A percentile compares a stretch with the other conserved stretches of the same genome.
phyloP scores from a whole-genome alignment of 64 coral and sea anemone genomes.

The Anthopleura sola region DNA sequence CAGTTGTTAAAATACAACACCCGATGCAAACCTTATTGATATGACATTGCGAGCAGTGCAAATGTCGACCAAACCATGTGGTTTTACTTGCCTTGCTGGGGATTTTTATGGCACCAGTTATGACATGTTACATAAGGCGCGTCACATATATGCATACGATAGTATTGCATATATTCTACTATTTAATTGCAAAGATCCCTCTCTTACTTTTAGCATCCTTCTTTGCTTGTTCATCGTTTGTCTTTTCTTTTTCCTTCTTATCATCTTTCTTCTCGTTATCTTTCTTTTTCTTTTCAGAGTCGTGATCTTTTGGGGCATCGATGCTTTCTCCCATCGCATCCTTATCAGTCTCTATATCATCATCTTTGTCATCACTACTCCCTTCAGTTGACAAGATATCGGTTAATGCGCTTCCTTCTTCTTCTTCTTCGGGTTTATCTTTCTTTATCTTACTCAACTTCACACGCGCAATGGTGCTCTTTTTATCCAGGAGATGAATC shows the following conservation, averaged over 20 bases:
- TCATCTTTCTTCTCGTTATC: conserved; percentile 3
- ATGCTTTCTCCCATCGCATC: conserved; percentile 3
- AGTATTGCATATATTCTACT: no score
- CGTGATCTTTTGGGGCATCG: conserved; percentile 3
- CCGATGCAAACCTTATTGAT: no score
- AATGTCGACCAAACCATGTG: no score
- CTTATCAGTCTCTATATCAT: conserved; percentile 19
- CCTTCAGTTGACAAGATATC: neutral
- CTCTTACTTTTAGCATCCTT: conserved; percentile 9
- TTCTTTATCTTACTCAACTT: conserved; percentile 1
- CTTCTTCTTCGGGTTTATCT: conserved; percentile 27
- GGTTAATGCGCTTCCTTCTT: neutral
- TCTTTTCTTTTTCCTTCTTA: neutral
- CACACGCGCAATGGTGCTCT: conserved; percentile 44
- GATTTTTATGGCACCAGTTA: no score
- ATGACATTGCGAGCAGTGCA: no score
- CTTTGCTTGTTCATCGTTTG: neutral
- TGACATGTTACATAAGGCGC: no score
- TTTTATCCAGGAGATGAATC: conserved; percentile 44
- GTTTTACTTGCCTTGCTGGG: no score
- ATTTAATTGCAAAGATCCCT: no score
- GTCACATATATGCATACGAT: no score
- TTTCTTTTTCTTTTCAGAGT: neutral
- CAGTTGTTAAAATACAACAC: no score
- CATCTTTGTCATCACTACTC: conserved; percentile 6